Conservation (phyloP, 2,888 invertebrate genomes). For the Criorhina ranunculi region DNA sequence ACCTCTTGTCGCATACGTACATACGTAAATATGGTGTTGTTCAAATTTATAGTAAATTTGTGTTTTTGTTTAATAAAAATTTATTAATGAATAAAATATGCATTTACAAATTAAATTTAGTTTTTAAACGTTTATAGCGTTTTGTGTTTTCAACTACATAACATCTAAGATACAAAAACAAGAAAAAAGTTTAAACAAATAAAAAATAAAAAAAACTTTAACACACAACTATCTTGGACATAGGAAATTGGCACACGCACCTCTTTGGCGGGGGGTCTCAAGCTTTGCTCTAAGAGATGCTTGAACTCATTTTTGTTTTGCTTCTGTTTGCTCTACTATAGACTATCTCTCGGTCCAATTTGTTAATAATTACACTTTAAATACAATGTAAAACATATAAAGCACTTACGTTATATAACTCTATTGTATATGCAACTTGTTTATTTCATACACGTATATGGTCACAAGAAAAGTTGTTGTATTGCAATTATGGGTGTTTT, state of each 20-base stretch:
- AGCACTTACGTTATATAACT: constrained; percentile 47
- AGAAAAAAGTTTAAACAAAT: constrained; percentile 23
- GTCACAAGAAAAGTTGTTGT: constrained; percentile 38
- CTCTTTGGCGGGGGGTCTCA: constrained; percentile 56
- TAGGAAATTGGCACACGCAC: constrained; percentile 71
- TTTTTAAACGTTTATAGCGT: constrained; percentile 60
- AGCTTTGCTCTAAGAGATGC: constrained; percentile 35
- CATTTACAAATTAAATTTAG: constrained; percentile 46
- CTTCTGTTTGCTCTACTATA: no score
- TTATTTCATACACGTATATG: constrained; percentile 47
- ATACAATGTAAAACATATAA: constrained; percentile 54
- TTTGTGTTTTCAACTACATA: constrained; percentile 40
- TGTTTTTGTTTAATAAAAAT: constrained; percentile 63
- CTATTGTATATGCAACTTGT: constrained; percentile 44
- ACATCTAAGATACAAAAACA: constrained; percentile 53
- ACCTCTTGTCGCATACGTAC: background rate
- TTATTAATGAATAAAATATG: constrained; percentile 60
- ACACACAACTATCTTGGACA: constrained; percentile 55
- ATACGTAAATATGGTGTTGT: no score
- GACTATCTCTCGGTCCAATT: constrained; percentile 23
- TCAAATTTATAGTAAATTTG: constrained; percentile 10
- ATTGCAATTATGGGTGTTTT: constrained; percentile 53
- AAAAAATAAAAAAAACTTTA: constrained; percentile 25
- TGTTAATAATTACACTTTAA: constrained; percentile 30
- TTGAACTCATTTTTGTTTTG: constrained; percentile 23